Base-by-base conservation (phyloP, 2,888 invertebrate species). In the Diarsia dahlii region DNA sequence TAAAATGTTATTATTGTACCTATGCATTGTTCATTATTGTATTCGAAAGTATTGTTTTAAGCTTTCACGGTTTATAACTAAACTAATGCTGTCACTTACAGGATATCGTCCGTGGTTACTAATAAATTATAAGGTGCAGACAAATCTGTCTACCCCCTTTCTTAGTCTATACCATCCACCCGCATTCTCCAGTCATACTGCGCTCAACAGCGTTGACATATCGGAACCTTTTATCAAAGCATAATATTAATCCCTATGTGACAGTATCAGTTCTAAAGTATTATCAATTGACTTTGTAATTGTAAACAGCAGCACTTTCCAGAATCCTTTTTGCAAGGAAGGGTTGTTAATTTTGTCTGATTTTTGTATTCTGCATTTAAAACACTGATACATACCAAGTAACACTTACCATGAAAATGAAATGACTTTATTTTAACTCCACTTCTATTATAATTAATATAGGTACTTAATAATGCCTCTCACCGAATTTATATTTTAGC, bases 401-500 rank as follows among this genome's bases (percentile, higher is more conserved):
- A 72, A 70, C 18, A 34, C n/a, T 56, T 46, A 50, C 34, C n/a
- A 28, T 70, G 52, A 63, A 70, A 48, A 60, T 60, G 1, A 70
- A 71, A 81, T 71, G 13, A 64, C 54, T 73, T 48, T 56, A 68
- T 62, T 64, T 46, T 62, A 54, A 75, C 28, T 66, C 15, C n/a
- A 15, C 20, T 39, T 68, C 45, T 62, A n/a, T 56, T 60, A 66
- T 78, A 84, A 84, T 73, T 82, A 87, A 71, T 80, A 52, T 84
- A 86, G 81, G 88, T 93, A 92, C 88, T 90, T 93, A 91, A 89
- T 88, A 86, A 90, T 88, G 90, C 94, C 95, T 95, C 95, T 95
- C 95, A 95, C 95, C 95, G 95, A 96, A 96, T 95, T 95, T 95
- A 94, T 92, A 92, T 90, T 90, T 91, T 93, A 94, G 93, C 93